Conservation (phyloP, 2,888 invertebrate genomes). For the Eremobia ochroleuca region DNA sequence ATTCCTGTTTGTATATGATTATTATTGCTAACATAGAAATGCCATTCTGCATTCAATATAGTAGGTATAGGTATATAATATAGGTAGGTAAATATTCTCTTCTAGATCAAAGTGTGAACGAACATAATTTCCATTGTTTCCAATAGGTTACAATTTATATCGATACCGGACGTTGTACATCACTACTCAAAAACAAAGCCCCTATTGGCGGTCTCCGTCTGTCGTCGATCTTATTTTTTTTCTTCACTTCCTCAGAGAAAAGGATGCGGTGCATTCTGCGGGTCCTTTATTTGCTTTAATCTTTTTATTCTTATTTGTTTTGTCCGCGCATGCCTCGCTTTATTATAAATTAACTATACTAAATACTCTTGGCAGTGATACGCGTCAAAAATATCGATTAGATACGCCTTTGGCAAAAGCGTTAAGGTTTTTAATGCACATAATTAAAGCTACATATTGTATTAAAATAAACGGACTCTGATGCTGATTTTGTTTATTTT, state of each 20-base stretch:
- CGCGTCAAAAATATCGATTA: conserved; percentile 57
- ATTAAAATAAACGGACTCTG: neutral
- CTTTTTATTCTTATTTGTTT: conserved; percentile 70
- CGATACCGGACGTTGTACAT: conserved; percentile 67
- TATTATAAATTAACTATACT: conserved; percentile 63
- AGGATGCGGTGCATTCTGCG: conserved; percentile 84
- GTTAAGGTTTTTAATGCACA: neutral
- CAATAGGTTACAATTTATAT: conserved; percentile 48
- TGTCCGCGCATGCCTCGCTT: conserved; percentile 52
- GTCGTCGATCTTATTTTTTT: conserved; percentile 78
- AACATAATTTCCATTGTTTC: conserved; percentile 26
- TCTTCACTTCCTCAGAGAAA: conserved; percentile 83
- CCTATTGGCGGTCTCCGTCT: conserved; percentile 84
- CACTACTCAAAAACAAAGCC: conserved; percentile 82
- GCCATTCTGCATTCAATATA: conserved; percentile 2
- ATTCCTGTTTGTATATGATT: conserved; percentile 41
- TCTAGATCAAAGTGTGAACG: conserved; percentile 24
- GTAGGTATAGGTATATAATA: too few relatives aligned
- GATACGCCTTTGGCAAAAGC: conserved; percentile 7
- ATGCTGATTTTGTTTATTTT: neutral
- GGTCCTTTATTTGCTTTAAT: conserved; percentile 79
- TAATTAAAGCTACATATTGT: neutral
- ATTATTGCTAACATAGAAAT: conserved; percentile 11
- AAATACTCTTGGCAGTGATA: conserved; percentile 63
- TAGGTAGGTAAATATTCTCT: neutral